These are phyloP conservation scores for Caenorhabditis afra DNA, from an alignment of 2,888 invertebrate species.

Conservation along the genomic window DNA sequence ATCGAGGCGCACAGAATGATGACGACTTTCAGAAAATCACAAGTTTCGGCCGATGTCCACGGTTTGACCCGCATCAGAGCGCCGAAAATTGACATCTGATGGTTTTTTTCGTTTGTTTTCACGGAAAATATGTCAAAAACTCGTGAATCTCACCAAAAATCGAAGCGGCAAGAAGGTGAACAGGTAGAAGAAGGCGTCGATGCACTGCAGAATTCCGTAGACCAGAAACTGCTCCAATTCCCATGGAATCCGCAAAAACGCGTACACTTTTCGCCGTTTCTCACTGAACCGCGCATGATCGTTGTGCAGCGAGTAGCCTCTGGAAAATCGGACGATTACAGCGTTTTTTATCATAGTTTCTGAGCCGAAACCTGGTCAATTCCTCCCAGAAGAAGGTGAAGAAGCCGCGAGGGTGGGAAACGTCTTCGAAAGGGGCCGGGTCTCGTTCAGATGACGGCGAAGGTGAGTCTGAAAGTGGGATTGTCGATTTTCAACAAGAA, in stretches of 20 bases:
- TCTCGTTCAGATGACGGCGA: slow-evolving; percentile 44
- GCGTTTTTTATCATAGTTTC: slow-evolving; percentile 2
- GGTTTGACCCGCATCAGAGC: slow-evolving; percentile 61
- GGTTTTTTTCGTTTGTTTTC: no score
- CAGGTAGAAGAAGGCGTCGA: slow-evolving; percentile 96
- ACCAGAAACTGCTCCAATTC: slow-evolving; percentile 89
- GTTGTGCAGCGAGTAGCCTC: slow-evolving; percentile 92
- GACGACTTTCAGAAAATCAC: slow-evolving; percentile 87
- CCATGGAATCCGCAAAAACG: slow-evolving; percentile 94
- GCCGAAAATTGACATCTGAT: slow-evolving; percentile 73
- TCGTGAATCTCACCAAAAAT: slow-evolving; percentile 86
- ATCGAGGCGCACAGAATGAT: slow-evolving; percentile 74
- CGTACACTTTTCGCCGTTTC: slow-evolving; percentile 91
- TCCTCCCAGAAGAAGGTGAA: slow-evolving; percentile 76
- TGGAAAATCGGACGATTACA: slow-evolving; percentile 53
- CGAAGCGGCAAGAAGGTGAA: slow-evolving; percentile 97
- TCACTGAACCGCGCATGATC: slow-evolving; percentile 96
- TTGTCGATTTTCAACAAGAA: neutral
- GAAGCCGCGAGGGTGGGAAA: slow-evolving; percentile 56
- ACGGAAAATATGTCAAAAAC: no score
- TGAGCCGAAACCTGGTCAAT: slow-evolving; percentile 68
- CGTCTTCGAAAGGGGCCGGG: slow-evolving; percentile 26
- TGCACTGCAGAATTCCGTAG: slow-evolving; percentile 93
- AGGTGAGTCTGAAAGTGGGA: slow-evolving; percentile 47
- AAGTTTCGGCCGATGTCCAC: slow-evolving; percentile 85